Conservation (phyloP, 2,113 vertebrate genomes). For the Bubalus kerabau region DNA sequence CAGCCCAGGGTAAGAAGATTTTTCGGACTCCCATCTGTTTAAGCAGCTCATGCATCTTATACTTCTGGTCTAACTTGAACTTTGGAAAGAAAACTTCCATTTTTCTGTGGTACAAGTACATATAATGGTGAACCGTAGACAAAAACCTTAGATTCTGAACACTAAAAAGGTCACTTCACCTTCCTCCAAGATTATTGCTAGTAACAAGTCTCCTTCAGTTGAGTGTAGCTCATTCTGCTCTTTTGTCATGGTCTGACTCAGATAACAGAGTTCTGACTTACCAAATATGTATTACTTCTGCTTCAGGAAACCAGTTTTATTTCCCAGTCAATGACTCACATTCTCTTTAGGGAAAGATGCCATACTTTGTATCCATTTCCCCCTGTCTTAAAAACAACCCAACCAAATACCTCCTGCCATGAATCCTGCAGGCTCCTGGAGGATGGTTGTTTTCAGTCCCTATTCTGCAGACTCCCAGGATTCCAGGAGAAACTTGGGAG, state of each 20-base stretch:
- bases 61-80: conserved; percentile 90
- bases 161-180: not conserved
- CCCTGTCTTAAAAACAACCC: not conserved
- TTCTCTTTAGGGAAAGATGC: not conserved
- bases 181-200: not conserved
- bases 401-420: not conserved
- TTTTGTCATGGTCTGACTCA: not conserved
- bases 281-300: not conserved
- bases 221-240: not conserved
- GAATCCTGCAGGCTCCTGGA: too few relatives aligned
- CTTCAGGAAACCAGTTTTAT: not conserved
- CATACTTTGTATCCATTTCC: not conserved
- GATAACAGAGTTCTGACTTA: not conserved
- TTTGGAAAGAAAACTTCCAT: conserved; percentile 89
- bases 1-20: conserved; percentile 83
- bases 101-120: conserved; percentile 78
- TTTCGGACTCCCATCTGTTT: conserved; percentile 84
- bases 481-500: not conserved
- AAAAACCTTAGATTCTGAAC: not conserved
- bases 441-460: not conserved
- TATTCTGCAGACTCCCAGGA: not conserved
- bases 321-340: not conserved
- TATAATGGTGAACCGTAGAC: not conserved
- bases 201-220: not conserved
- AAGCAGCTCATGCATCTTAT: conserved; percentile 86